Conservation (phyloP, 1,140 invertebrate species). For the Babylonia areolata region DNA sequence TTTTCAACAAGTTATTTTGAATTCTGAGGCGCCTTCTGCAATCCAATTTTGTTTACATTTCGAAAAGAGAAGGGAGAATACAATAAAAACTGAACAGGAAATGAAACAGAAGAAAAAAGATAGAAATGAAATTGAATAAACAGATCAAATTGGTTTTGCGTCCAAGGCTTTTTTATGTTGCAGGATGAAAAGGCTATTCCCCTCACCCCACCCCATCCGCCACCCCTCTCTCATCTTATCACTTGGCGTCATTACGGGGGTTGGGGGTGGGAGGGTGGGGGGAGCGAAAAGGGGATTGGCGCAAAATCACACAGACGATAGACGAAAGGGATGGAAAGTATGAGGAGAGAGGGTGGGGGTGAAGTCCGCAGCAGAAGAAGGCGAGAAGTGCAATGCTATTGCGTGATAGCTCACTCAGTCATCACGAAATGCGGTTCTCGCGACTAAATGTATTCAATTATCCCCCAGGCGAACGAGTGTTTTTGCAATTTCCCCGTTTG, state of each 20-base stretch:
- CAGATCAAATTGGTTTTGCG: not conserved
- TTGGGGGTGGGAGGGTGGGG: not conserved
- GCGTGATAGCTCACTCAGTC: not conserved
- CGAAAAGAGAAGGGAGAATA: not conserved
- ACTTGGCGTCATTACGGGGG: too few relatives aligned
- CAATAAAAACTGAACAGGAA: not conserved
- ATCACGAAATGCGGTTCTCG: constrained; percentile 35
- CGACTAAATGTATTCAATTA: constrained; percentile 48
- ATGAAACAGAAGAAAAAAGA: not conserved
- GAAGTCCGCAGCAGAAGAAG: not conserved
- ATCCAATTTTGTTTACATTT: not conserved
- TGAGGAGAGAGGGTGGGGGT: not conserved
- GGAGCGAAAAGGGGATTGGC: not conserved
- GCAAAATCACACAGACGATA: not conserved
- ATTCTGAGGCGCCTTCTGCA: not conserved
- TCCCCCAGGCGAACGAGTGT: constrained; percentile 38
- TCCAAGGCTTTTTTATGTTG: not conserved
- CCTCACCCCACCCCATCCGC: too few relatives aligned
- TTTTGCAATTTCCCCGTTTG: constrained; percentile 47
- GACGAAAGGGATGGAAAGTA: not conserved
- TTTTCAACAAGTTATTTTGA: not conserved
- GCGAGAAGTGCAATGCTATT: constrained; percentile 15
- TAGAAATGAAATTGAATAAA: not conserved
- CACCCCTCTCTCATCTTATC: too few relatives aligned
- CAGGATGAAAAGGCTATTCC: not conserved